Evolutionary conservation across 2,888 invertebrate genomes (phyloP).

Genomic region (Oxyteleia sp.): DNA sequence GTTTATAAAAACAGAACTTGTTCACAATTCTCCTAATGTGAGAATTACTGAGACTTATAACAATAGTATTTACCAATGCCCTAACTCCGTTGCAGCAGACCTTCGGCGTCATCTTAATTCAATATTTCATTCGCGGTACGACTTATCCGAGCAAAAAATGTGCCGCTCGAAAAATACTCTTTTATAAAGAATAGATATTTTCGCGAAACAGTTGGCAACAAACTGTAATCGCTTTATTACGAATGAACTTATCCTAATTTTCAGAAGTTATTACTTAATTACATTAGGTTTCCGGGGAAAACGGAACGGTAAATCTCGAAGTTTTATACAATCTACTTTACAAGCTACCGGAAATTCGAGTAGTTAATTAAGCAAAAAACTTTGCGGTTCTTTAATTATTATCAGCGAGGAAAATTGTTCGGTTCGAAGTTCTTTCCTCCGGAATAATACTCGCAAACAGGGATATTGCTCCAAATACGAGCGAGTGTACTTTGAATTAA

Average conservation of each 20-base stretch:
- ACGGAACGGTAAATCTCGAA: constrained; percentile 13
- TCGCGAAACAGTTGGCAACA: background rate
- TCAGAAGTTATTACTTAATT: constrained; percentile 25
- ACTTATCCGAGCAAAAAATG: too few relatives aligned
- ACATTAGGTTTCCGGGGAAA: constrained; percentile 12
- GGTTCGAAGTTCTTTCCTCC: constrained; percentile 4
- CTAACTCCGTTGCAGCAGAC: too few relatives aligned
- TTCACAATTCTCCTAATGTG: too few relatives aligned
- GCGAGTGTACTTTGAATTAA: constrained; percentile 26
- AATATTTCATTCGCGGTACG: too few relatives aligned
- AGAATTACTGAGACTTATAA: too few relatives aligned
- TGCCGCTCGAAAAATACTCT: too few relatives aligned
- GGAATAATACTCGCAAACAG: background rate
- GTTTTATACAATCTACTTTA: constrained; percentile 27
- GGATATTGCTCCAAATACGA: constrained; percentile 11
- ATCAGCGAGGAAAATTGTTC: constrained; percentile 25
- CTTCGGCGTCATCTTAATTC: too few relatives aligned
- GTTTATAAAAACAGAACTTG: too few relatives aligned
- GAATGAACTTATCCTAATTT: constrained; percentile 12
- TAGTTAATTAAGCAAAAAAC: constrained; percentile 13
- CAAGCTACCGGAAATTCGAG: constrained; percentile 18
- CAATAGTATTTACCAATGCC: too few relatives aligned
- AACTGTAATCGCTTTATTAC: background rate
- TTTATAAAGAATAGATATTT: too few relatives aligned
- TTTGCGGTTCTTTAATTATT: constrained; percentile 34